These are phyloP conservation scores for Drosophila kurseongensis DNA, from an alignment of 1,140 invertebrate genomes.

Conservation along the genomic window DNA sequence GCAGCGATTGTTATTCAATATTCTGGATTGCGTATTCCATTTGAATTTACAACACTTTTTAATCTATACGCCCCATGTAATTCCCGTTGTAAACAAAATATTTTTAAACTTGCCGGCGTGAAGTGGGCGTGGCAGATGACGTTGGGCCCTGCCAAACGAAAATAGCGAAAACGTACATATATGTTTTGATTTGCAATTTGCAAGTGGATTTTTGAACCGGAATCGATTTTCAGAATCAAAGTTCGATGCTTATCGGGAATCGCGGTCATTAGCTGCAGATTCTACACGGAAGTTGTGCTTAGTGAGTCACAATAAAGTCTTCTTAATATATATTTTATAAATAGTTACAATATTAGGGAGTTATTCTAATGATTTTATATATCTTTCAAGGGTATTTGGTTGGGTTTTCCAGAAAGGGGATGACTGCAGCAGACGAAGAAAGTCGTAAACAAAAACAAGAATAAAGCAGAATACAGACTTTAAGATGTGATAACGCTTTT, in stretches of 20 bases:
- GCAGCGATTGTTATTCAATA: conserved; percentile 26
- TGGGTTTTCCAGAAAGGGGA: not conserved
- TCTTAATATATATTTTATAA: not conserved
- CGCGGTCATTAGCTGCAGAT: not conserved
- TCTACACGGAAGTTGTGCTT: not conserved
- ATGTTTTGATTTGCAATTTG: conserved; percentile 11
- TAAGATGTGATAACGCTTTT: conserved; percentile 19
- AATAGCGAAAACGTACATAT: not conserved
- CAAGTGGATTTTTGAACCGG: conserved; percentile 52
- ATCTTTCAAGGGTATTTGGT: not conserved
- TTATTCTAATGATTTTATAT: not conserved
- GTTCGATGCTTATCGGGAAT: conserved; percentile 44
- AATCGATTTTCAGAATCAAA: conserved; percentile 48
- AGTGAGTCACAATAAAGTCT: not conserved
- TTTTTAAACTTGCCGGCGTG: not conserved
- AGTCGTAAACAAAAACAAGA: conserved; percentile 41
- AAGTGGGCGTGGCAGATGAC: conserved; percentile 10
- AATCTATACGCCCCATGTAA: not conserved
- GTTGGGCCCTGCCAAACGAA: conserved; percentile 5
- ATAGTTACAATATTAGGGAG: not conserved
- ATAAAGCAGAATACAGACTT: conserved; percentile 1
- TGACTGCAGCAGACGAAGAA: not conserved
- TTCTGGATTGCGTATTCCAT: not conserved
- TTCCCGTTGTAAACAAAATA: conserved; percentile 12
- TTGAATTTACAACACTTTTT: not conserved